phyloP scores from a whole-genome alignment of 53 echinoderm and acorn worm species.

The Apostichopus leukothele region DNA sequence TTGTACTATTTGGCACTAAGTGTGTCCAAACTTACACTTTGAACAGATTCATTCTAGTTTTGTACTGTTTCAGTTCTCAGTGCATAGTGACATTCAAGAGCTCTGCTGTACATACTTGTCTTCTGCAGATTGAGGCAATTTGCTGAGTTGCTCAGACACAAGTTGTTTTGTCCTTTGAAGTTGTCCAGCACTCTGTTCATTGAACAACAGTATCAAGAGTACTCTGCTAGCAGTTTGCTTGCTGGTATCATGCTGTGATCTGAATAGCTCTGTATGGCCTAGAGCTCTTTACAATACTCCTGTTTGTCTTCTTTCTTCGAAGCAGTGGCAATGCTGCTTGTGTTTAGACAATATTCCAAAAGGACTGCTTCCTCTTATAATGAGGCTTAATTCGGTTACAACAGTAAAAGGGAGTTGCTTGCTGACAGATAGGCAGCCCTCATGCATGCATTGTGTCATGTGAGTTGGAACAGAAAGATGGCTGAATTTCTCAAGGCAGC shows the following conservation, averaged over 20 bases:
- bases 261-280: background rate
- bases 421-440: background rate
- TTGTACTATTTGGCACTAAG: too few species aligned
- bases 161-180: too few species aligned
- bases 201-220: background rate
- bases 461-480: too few species aligned
- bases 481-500: too few species aligned
- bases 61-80: too few species aligned
- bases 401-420: background rate
- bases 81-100: too few species aligned
- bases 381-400: slow-evolving; percentile 13
- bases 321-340: background rate
- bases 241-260: slow-evolving; percentile 14
- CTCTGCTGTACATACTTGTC: too few species aligned
- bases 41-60: too few species aligned
- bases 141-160: too few species aligned
- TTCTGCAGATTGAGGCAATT: too few species aligned
- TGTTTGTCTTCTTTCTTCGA: slow-evolving; percentile 16
- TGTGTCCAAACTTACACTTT: too few species aligned
- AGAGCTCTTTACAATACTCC: slow-evolving; percentile 27
- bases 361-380: slow-evolving; percentile 35
- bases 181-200: background rate
- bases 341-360: background rate
- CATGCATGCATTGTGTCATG: too few species aligned
- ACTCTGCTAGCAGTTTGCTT: background rate